These are phyloP conservation scores for Salpingus planirostris DNA, from an alignment of 2,888 invertebrate genomes.

Conservation along the genomic window DNA sequence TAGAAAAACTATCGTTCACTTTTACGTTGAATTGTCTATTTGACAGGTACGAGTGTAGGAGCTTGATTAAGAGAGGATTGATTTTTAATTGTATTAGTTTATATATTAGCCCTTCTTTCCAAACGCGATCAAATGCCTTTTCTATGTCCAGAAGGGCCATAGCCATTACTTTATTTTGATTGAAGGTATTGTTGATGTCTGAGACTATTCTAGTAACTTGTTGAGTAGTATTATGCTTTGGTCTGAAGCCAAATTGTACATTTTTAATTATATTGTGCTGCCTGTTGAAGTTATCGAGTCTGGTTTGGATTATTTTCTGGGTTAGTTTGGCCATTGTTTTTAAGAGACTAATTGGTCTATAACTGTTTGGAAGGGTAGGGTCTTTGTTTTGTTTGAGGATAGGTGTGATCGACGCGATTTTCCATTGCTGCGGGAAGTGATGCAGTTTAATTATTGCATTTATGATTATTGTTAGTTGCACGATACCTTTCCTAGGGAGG, in stretches of 20 bases:
- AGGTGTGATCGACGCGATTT: conserved; percentile 17
- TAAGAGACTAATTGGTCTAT: conserved; percentile 18
- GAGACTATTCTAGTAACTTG: not conserved
- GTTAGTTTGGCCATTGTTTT: not conserved
- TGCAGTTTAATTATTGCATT: conserved; percentile 11
- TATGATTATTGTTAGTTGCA: conserved; percentile 15
- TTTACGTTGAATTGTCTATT: conserved; percentile 18
- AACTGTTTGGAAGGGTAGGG: conserved; percentile 11
- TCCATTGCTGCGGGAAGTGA: conserved; percentile 18
- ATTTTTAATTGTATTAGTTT: conserved; percentile 22
- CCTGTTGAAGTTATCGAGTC: not conserved
- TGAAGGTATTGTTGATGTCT: not conserved
- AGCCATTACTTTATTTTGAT: not conserved
- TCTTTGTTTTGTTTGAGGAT: conserved; percentile 18
- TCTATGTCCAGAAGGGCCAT: not conserved
- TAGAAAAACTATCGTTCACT: conserved; percentile 8
- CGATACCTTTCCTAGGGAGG: conserved; percentile 14
- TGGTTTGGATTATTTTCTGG: not conserved
- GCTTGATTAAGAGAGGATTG: conserved; percentile 17
- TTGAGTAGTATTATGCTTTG: not conserved
- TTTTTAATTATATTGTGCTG: not conserved
- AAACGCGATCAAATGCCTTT: conserved; percentile 10
- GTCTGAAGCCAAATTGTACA: not conserved
- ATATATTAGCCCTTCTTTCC: conserved; percentile 26
- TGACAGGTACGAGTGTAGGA: conserved; percentile 21